Percentiles rank a stretch among this genome's conserved stretches.
These are phyloP conservation scores for Watsonalla binaria DNA, from an alignment of 2,888 invertebrate species.

Conservation along the genomic window DNA sequence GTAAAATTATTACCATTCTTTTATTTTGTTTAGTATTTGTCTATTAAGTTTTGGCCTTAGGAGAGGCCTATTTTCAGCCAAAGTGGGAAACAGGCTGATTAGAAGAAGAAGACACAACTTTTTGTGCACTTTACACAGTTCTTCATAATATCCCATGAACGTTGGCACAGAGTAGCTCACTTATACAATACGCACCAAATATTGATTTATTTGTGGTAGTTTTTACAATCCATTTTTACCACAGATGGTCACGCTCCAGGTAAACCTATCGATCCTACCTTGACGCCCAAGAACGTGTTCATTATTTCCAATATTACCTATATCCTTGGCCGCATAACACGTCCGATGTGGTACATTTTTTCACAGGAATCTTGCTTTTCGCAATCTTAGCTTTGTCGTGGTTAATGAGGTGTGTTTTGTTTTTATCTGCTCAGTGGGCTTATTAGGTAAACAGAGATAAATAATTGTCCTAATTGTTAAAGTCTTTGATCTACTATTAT, in stretches of 20 bases:
- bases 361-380: conserved; percentile 31
- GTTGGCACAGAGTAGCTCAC: no score
- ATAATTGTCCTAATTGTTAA: background rate
- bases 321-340: conserved; percentile 46
- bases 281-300: conserved; percentile 35
- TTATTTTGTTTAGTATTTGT: no score
- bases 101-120: no score
- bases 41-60: no score
- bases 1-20: no score
- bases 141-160: no score
- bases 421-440: conserved; percentile 15
- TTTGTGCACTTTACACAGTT: no score
- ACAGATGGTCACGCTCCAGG: conserved; percentile 10
- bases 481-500: no score
- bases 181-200: conserved; percentile 4
- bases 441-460: background rate
- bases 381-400: conserved; percentile 21
- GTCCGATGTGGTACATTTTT: conserved; percentile 29
- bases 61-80: no score
- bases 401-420: conserved; percentile 25
- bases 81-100: no score
- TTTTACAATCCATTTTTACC: conserved; percentile 13
- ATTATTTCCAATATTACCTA: conserved; percentile 16
- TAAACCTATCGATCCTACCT: conserved; percentile 28
- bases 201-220: conserved; percentile 1